Conservation (phyloP, 2,113 vertebrate species). For the Pseudopipra pipra region DNA sequence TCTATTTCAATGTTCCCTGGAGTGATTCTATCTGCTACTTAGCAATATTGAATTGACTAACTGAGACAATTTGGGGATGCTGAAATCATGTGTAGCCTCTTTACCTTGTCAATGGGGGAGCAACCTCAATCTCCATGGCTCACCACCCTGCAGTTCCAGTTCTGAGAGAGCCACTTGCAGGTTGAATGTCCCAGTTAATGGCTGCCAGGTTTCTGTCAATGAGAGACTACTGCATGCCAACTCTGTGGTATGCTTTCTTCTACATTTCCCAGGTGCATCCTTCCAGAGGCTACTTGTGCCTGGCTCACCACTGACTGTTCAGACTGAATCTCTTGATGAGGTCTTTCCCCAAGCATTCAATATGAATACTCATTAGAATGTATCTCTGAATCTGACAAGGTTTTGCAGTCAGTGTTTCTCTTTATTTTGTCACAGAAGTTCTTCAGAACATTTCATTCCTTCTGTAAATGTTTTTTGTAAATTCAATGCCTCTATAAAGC, state of each 20-base stretch:
- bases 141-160: background rate
- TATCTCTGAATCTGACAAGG: background rate
- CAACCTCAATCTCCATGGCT: background rate
- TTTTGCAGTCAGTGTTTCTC: background rate
- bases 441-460: background rate
- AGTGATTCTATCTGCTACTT: background rate
- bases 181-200: background rate
- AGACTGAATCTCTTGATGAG: background rate
- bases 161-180: background rate
- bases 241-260: background rate
- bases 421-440: background rate
- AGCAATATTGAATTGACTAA: background rate
- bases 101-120: background rate
- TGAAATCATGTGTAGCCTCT: background rate
- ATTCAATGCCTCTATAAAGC: background rate
- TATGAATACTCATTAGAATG: background rate
- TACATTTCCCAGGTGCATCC: background rate
- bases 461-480: background rate
- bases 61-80: background rate
- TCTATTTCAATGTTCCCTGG: background rate
- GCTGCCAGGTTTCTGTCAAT: background rate
- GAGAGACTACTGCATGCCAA: background rate
- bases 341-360: background rate
- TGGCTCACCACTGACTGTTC: background rate
- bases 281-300: background rate